Evolutionary conservation across 2,113 vertebrate genomes (phyloP).

Genomic region (Cyprinus carpio): DNA sequence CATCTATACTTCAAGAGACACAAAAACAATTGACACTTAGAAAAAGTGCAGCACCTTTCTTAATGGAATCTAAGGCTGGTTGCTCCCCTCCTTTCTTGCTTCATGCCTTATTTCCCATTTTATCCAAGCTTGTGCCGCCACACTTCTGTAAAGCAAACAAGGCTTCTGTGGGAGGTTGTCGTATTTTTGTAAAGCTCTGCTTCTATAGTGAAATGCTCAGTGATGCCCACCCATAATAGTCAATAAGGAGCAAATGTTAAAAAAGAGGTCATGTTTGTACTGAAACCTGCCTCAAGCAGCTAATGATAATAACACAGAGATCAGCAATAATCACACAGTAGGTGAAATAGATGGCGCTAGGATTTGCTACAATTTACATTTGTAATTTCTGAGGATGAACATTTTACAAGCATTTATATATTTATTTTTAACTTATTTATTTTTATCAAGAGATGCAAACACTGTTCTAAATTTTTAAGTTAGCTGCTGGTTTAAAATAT

Average conservation of each 20-base stretch:
- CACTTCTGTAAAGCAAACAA: slow-evolving; percentile 25
- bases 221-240: not conserved
- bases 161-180: not conserved
- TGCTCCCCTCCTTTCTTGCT: slow-evolving; percentile 70
- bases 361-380: slow-evolving; percentile 24
- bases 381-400: not conserved
- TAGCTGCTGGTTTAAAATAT: not conserved
- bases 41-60: slow-evolving; percentile 73
- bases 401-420: not conserved
- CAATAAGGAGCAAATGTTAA: slow-evolving; percentile 19
- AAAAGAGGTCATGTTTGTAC: slow-evolving; percentile 17
- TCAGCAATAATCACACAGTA: slow-evolving; percentile 25
- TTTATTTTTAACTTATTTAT: not conserved
- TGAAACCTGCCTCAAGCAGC: slow-evolving; percentile 26
- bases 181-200: too few species aligned
- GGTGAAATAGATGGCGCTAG: slow-evolving; percentile 1
- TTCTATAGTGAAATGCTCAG: not conserved
- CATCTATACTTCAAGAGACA: slow-evolving; percentile 79
- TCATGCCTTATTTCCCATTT: slow-evolving; percentile 40
- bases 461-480: not conserved
- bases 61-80: slow-evolving; percentile 74
- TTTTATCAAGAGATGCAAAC: slow-evolving; percentile 1
- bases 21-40: slow-evolving; percentile 78
- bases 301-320: slow-evolving; percentile 31
- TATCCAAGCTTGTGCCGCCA: slow-evolving; percentile 38